phyloP scores from a whole-genome alignment of 2,113 vertebrate genomes.

The Nothoprocta pentlandii region DNA sequence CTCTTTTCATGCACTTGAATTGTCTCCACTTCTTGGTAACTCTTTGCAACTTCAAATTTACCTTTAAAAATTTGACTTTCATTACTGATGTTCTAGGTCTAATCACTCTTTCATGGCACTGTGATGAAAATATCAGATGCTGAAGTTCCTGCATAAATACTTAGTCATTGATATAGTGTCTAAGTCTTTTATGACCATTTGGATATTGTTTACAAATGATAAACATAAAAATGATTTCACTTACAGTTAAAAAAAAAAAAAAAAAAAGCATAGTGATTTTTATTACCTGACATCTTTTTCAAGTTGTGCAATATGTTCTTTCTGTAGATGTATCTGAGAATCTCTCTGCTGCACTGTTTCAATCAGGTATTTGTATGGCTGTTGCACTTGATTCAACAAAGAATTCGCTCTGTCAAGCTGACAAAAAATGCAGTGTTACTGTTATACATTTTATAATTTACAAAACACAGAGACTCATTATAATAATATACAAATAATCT shows the following conservation, averaged over 20 bases:
- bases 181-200: not conserved
- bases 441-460: not conserved
- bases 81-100: not conserved
- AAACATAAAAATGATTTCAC: not conserved
- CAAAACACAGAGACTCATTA: not conserved
- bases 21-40: not conserved
- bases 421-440: not conserved
- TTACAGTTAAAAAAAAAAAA: slow-evolving; percentile 14
- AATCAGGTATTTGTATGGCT: slow-evolving; percentile 94
- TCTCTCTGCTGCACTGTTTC: slow-evolving; percentile 91
- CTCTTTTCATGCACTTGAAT: not conserved
- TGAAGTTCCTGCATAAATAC: not conserved
- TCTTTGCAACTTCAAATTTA: not conserved
- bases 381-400: slow-evolving; percentile 90
- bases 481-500: not conserved
- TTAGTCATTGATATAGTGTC: not conserved
- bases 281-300: slow-evolving; percentile 90
- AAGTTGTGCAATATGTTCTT: slow-evolving; percentile 82
- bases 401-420: slow-evolving; percentile 89
- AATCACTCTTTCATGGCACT: not conserved
- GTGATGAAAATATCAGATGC: not conserved
- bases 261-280: not conserved
- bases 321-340: slow-evolving; percentile 84
- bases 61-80: not conserved
- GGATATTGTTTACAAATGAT: not conserved